Base-by-base conservation (phyloP, 2,888 invertebrate genomes). In the Schizotus pectinicornis region DNA sequence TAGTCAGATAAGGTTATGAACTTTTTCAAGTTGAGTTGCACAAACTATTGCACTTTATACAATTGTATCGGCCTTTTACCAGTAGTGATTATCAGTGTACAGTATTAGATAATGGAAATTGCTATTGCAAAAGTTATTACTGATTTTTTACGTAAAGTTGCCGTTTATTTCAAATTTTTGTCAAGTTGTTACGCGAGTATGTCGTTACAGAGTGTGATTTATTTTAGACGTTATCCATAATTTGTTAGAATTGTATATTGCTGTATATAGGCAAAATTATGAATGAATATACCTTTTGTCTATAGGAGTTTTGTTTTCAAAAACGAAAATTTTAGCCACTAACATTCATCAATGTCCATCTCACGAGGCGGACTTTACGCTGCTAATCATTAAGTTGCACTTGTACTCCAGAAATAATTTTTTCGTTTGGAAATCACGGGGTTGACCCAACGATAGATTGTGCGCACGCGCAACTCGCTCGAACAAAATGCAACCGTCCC, bases 231-330 rank as follows among this genome's bases (percentile, higher is more conserved):
- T 11, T 48, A 38, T 22, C 22, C 2, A 49, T 37, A 56, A 50
- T 56, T 56, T 56, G 33, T 45, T 46, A 46, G 35, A 53, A 33
- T 37, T 45, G 13, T 22, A 36, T 47, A 9, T 30, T 39, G 45
- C 43, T 49, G 45, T 54, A 43, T 53, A 56, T 56, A 42, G 56
- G 39, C 50, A 39, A 39, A 39, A 50, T 56, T 35, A 31, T 49
- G 42, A 56, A 43, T 39, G 41, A 56, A 56, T 51, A 51, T 51
- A 56, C 45, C 38, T 55, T 56, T 57, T 57, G 49, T 56, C 38
- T 56, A 56, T 35, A 52, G 14, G 12, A n/a, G n/a, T n/a, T 37
- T 50, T 48, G 39, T 11, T 30, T 9, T 50, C 32, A 31, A 42
- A 32, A 42, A n/a, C 8, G 1, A 35, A 11, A 35, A 35, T n/a